These are phyloP conservation scores for Bucco capensis DNA, from an alignment of 2,113 vertebrate genomes.

Conservation along the genomic window DNA sequence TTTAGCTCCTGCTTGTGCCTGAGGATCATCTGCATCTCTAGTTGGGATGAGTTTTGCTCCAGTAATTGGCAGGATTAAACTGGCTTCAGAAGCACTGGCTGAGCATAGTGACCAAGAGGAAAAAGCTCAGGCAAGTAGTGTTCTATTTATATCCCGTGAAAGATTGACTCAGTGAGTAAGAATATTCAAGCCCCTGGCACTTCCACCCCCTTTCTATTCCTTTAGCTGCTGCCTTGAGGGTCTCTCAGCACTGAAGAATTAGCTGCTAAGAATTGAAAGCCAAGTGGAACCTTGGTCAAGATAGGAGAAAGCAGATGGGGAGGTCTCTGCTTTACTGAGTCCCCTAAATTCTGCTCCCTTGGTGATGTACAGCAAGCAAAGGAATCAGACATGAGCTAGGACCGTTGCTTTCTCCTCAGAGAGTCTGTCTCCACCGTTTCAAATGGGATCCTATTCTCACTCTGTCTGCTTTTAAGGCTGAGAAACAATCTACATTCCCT, in stretches of 20 bases:
- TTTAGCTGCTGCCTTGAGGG: neutral
- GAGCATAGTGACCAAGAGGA: neutral
- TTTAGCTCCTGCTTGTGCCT: neutral
- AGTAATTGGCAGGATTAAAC: neutral
- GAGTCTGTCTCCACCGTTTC: neutral
- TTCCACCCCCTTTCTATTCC: neutral
- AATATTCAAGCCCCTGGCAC: neutral
- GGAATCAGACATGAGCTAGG: neutral
- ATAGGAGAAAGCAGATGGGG: neutral
- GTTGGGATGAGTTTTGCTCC: neutral
- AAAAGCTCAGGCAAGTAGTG: neutral
- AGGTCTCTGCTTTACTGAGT: neutral
- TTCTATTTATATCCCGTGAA: conserved; percentile 37
- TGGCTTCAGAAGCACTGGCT: neutral
- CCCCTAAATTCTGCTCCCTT: neutral
- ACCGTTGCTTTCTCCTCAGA: neutral
- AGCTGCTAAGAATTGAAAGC: neutral
- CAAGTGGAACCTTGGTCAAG: neutral
- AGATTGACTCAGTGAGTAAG: neutral
- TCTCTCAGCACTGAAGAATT: neutral
- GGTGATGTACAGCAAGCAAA: neutral
- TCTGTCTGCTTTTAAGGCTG: neutral
- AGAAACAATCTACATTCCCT: neutral
- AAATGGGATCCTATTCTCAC: neutral
- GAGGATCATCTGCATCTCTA: neutral